Conservation (phyloP, 2,797 vertebrate genomes). For the Artibeus jamaicensis region DNA sequence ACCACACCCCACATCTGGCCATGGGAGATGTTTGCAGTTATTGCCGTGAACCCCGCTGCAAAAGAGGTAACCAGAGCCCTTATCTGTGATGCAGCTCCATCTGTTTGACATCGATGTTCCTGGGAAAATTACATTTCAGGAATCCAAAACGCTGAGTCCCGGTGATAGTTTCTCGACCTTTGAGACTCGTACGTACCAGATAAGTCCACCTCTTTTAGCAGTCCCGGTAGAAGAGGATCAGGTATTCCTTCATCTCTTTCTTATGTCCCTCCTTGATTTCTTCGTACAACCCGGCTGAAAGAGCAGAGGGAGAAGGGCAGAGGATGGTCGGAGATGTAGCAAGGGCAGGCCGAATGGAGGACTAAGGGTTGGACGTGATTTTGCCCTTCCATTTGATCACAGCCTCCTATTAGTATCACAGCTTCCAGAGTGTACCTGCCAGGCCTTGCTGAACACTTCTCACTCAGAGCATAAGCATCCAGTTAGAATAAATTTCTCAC, state of each 20-base stretch:
- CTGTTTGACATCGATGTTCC: constrained; percentile 97
- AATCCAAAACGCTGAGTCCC: constrained; percentile 93
- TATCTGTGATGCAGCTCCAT: constrained; percentile 89
- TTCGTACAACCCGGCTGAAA: neutral
- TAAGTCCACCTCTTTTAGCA: constrained; percentile 77
- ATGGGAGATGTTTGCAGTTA: neutral
- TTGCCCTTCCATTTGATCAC: neutral
- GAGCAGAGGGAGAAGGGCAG: neutral
- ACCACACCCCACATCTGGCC: neutral
- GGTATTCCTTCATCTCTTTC: neutral
- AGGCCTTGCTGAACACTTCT: neutral
- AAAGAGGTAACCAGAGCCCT: constrained; percentile 22
- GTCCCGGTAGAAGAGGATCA: neutral
- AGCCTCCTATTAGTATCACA: neutral
- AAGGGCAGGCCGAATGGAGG: neutral
- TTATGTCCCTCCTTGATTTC: neutral
- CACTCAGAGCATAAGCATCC: neutral
- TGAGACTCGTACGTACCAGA: constrained; percentile 91
- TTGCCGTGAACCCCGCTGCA: neutral
- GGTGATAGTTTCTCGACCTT: constrained; percentile 91
- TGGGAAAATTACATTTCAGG: constrained; percentile 96
- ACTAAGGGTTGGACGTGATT: neutral
- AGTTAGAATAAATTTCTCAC: neutral
- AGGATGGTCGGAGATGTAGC: neutral
- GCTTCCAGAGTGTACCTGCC: neutral